Conservation (phyloP, 2,797 vertebrate genomes). For the Buphagus erythrorhynchus region DNA sequence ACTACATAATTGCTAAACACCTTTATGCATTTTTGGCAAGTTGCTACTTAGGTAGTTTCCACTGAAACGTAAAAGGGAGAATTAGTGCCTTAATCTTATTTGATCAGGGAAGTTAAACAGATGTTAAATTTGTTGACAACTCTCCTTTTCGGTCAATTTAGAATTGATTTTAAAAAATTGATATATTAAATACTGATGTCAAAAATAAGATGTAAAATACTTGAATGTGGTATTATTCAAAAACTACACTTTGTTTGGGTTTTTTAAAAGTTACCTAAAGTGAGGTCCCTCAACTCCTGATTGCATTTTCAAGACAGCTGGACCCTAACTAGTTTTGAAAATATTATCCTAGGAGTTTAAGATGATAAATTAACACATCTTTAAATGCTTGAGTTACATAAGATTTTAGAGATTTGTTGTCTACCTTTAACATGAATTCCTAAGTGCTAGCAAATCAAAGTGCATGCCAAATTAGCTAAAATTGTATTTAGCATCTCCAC, state of each 20-base stretch:
- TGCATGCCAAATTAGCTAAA: conserved; percentile 43
- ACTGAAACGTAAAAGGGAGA: conserved; percentile 54
- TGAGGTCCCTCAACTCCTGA: not conserved
- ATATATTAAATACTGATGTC: not conserved
- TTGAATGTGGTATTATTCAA: not conserved
- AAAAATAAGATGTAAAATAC: not conserved
- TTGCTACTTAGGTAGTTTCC: conserved; percentile 70
- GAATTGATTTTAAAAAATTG: not conserved
- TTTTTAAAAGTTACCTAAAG: not conserved
- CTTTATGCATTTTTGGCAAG: conserved; percentile 71
- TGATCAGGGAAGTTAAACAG: conserved; percentile 52
- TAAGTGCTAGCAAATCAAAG: conserved; percentile 32
- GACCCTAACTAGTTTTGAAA: conserved; percentile 16
- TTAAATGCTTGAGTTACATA: not conserved
- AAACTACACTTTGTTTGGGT: not conserved
- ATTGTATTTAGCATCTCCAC: conserved; percentile 57
- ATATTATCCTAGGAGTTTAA: not conserved
- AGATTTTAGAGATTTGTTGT: conserved; percentile 18
- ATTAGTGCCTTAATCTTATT: conserved; percentile 65
- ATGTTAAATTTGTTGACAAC: conserved; percentile 47
- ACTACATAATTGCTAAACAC: conserved; percentile 72
- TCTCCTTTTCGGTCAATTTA: conserved; percentile 40
- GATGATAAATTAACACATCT: conserved; percentile 19
- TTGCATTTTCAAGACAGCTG: not conserved
- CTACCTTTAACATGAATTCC: conserved; percentile 12